phyloP scores from a whole-genome alignment of 2,888 invertebrate species.

The Noctua janthe region DNA sequence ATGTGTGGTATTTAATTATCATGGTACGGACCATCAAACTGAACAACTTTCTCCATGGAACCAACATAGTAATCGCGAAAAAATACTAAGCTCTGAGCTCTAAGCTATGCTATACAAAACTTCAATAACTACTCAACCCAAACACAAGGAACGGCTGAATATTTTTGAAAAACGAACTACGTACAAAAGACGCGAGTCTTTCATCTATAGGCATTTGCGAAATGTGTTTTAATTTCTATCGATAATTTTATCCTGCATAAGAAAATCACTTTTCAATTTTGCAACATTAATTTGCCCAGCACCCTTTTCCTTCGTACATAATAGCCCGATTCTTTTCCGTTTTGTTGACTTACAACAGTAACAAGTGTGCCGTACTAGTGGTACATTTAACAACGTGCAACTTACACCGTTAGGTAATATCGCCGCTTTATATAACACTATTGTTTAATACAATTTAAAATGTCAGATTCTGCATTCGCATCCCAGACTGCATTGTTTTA shows the following conservation, averaged over 20 bases:
- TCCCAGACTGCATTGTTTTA: conserved; percentile 55
- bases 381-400: conserved; percentile 43
- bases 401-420: conserved; percentile 57
- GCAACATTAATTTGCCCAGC: neutral
- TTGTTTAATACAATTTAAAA: conserved; percentile 59
- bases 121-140: neutral
- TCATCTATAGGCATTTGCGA: neutral
- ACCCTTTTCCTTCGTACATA: neutral
- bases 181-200: neutral
- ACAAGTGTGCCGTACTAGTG: conserved; percentile 32
- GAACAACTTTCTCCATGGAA: neutral
- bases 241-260: neutral
- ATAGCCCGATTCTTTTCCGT: conserved; percentile 31
- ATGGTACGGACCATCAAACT: neutral
- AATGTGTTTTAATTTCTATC: neutral
- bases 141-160: neutral
- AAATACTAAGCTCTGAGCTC: neutral
- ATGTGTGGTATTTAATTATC: neutral
- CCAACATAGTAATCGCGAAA: neutral
- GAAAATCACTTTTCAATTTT: neutral
- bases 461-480: conserved; percentile 39
- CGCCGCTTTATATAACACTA: conserved; percentile 59
- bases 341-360: conserved; percentile 12
- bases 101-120: neutral
- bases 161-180: neutral